Base-by-base conservation (phyloP, 2,797 vertebrate species). In the Distichodus sexfasciatus region DNA sequence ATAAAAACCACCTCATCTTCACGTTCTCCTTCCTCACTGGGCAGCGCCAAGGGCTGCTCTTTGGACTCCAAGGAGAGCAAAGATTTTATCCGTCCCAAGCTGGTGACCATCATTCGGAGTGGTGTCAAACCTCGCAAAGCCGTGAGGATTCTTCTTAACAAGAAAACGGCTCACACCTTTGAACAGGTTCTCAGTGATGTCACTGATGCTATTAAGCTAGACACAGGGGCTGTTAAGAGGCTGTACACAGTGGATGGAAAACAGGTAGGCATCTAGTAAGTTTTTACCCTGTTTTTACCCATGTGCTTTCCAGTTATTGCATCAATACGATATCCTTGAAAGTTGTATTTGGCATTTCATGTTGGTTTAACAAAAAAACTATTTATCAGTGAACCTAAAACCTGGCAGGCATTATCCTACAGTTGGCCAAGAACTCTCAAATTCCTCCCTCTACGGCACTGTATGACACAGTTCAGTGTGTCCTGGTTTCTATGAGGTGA, bases 161-260 rank as follows among this genome's bases (percentile, higher is more conserved):
- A 96, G 93, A 99, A 99, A 79, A 99, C 96, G 0, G 96, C 96
- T 1, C 96, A 99, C 82, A 97, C 95, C 0, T 98, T 97, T 65
- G 96, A 99, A 63, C 97, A 99, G 79, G 97, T 99, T 72, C 93
- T 99, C 86, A 96, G 92, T 7, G 97, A 99, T 77, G 92, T 99
- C 80, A 99, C 96, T 0, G 97, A 98, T 2, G 96, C 96, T 85
- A 94, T 99, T 85, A 97, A 98, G 84, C 86, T 99, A 76, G 97
- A 99, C 88, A 95, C 94, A 0, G 97, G 97, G 36, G 89, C 91
- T 12, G 96, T 99, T 81, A 98, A 94, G 75, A 93, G 93, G 73
- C 85, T 99, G 1, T 98, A 96, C 79, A 98, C 97, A 0, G 83
- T 99, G 69, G 96, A 99, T 41, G 96, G 96, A 74, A 99, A 98